Evolutionary conservation across 2,888 invertebrate species (phyloP).

Genomic region (Pecten maximus): DNA sequence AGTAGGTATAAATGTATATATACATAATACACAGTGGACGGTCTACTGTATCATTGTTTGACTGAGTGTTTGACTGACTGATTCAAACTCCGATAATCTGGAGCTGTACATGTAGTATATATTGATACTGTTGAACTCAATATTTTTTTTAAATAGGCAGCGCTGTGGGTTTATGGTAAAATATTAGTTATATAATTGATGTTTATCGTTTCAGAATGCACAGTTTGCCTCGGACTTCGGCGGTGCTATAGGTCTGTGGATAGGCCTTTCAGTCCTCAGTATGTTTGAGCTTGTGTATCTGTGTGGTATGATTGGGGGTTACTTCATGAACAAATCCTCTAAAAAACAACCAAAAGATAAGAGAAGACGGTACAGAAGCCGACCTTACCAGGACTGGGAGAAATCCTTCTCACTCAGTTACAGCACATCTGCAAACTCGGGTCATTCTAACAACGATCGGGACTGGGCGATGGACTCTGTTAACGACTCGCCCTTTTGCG

Average conservation of each 20-base stretch:
- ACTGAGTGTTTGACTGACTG: too few species aligned
- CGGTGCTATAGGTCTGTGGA: constrained; percentile 54
- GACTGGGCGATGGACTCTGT: background rate
- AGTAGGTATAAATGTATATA: background rate
- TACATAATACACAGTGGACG: background rate
- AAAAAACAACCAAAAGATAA: background rate
- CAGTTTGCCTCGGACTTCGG: constrained; percentile 55
- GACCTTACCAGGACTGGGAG: background rate
- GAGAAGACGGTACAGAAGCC: background rate
- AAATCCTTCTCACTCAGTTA: background rate
- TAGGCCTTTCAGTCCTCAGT: constrained; percentile 50
- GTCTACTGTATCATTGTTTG: too few species aligned
- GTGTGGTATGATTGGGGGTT: constrained; percentile 39
- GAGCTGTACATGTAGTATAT: too few species aligned
- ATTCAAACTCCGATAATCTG: too few species aligned
- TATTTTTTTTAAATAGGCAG: too few species aligned
- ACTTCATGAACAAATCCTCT: constrained; percentile 35
- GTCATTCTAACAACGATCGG: background rate
- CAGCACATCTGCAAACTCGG: background rate
- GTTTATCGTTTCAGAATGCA: constrained; percentile 43
- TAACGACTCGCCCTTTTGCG: background rate
- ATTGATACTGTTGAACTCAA: too few species aligned
- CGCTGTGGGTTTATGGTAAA: too few species aligned
- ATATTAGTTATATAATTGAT: too few species aligned
- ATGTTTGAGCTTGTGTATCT: constrained; percentile 52